Base-by-base conservation (phyloP, 2,888 invertebrate genomes). In the Drosophila maculinotata region DNA sequence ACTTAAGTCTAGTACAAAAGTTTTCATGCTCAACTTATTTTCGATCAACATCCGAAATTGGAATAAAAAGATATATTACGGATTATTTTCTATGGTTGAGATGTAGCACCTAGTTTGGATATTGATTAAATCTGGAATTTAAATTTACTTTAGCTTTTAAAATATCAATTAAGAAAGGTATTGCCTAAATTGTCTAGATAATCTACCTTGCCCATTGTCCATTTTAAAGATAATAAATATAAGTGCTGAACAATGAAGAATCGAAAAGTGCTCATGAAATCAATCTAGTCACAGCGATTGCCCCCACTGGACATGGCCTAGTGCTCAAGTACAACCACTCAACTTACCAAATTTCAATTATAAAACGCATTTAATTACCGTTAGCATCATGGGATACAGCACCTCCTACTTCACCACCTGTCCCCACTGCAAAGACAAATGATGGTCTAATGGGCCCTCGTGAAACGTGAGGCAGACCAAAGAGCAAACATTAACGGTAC, bases 351-450 rank as follows among this genome's bases (percentile, higher is more conserved):
- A 69, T 69, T 84, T 84, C 82, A 81, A 84, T 84, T 84, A 69
- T 69, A 84, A 71, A 64, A 68, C 47, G 69, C 71, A 79, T 81
- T 81, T 79, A 84, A 84, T 84, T 81, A 81, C 67, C 58, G 69
- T 62, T 25, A 36, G 39, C 45, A 49, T 25, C 48, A 23, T 30
- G 56, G 20, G 36, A 35, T 31, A 30, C 30, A 30, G 7, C 30
- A 47, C 3, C n/a, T 28, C 9, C 15, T 10, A 10, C 17, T 9
- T 8, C 20, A 9, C 17, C 17, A 1, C 8, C 33, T 20, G 30
- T 31, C 33, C 8, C n/a, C 10, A 25, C 33, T 31, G 48, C 20
- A 30, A 59, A 77, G 69, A 74, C 77, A 81, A 81, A 81, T 84
- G 82, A 68, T 69, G 75, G 59, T 69, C 82, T 81, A 81, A 79